Evolutionary conservation across 2,797 vertebrate genomes (phyloP).

Genomic region (Pseudopleuronectes americanus): DNA sequence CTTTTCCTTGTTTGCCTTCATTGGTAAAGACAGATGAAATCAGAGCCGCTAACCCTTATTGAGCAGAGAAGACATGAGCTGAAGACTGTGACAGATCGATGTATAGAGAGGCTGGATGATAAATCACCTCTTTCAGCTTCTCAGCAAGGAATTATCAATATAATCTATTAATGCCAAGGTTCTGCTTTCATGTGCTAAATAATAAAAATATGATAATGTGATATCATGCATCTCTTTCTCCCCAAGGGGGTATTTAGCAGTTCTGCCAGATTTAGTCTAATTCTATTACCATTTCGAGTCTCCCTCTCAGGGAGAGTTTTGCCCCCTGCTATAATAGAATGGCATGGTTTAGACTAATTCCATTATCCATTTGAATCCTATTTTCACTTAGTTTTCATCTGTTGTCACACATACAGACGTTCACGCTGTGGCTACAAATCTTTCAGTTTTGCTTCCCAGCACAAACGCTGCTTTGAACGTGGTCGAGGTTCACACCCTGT

Average conservation of each 20-base stretch:
- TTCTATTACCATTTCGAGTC: conserved; percentile 55
- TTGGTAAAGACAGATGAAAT: conserved; percentile 17
- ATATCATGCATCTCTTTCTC: conserved; percentile 50
- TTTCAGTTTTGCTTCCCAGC: conserved; percentile 17
- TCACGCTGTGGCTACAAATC: conserved; percentile 50
- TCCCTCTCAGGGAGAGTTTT: conserved; percentile 19
- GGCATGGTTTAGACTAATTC: conserved; percentile 50
- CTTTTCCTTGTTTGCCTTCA: conserved; percentile 22
- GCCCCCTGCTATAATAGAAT: conserved; percentile 54
- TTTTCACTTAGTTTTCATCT: conserved; percentile 53
- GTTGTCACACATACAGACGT: conserved; percentile 30
- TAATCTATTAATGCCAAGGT: conserved; percentile 59
- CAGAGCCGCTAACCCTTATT: conserved; percentile 7
- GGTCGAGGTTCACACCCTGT: conserved; percentile 48
- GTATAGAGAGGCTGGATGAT: conserved; percentile 46
- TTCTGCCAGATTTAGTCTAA: conserved; percentile 58
- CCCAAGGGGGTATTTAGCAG: conserved; percentile 48
- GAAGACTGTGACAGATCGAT: conserved; percentile 60
- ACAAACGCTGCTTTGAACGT: conserved; percentile 26
- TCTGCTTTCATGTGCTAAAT: conserved; percentile 68
- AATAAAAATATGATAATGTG: conserved; percentile 65
- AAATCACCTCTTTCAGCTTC: conserved; percentile 53
- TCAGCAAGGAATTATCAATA: conserved; percentile 56
- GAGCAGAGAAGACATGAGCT: conserved; percentile 18
- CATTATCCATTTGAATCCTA: conserved; percentile 56